Evolutionary conservation across 1,140 invertebrate species (phyloP).

Genomic region (Drosophila novamexicana): DNA sequence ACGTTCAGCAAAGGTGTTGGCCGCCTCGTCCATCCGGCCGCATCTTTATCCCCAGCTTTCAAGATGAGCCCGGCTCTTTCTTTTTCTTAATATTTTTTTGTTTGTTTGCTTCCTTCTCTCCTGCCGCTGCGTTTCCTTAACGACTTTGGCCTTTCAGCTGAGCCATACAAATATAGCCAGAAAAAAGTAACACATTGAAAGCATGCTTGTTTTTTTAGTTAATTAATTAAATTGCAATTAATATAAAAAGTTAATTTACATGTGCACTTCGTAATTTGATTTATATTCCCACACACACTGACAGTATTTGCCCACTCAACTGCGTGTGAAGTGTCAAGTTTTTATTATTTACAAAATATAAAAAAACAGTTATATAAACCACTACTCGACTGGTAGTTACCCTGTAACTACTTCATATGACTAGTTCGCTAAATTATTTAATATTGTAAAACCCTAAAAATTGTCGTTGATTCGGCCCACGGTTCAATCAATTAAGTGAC

Average conservation of each 20-base stretch:
- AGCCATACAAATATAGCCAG: background rate
- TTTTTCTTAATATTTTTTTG: background rate
- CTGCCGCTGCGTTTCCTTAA: slow-evolving; percentile 28
- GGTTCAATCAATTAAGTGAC: too few species aligned
- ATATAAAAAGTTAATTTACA: slow-evolving; percentile 82
- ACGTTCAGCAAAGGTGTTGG: slow-evolving; percentile 65
- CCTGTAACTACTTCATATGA: background rate
- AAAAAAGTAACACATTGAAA: slow-evolving; percentile 2
- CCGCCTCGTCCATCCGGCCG: slow-evolving; percentile 12
- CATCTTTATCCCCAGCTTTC: slow-evolving; percentile 41
- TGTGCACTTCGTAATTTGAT: slow-evolving; percentile 76
- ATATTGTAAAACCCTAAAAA: too few species aligned
- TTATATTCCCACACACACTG: slow-evolving; percentile 45
- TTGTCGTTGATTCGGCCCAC: too few species aligned
- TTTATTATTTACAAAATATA: slow-evolving; percentile 26
- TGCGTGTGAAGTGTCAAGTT: slow-evolving; percentile 54
- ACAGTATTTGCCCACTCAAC: slow-evolving; percentile 33
- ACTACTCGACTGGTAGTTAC: background rate
- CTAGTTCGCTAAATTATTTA: too few species aligned
- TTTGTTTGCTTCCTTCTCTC: slow-evolving; percentile 1
- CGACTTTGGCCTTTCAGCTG: slow-evolving; percentile 19
- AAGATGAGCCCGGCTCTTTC: slow-evolving; percentile 50
- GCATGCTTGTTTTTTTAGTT: slow-evolving; percentile 46
- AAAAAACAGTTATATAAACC: background rate
- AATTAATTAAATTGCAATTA: slow-evolving; percentile 82